Base-by-base conservation (phyloP, 2,113 vertebrate genomes). In the Indicator maculatus region DNA sequence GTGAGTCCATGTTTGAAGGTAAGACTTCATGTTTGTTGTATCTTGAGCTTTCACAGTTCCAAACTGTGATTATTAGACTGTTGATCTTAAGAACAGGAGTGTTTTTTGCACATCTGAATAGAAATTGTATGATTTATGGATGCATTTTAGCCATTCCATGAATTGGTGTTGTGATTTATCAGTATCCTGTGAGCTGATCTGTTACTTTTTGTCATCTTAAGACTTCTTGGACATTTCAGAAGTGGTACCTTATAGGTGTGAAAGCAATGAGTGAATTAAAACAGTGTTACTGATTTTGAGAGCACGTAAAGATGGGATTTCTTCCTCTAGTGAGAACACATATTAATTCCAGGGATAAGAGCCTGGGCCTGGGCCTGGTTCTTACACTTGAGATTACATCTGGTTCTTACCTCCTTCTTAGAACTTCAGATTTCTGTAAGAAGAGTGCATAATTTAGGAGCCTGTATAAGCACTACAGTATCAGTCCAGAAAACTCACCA, bases 401-500 rank as follows among this genome's bases (percentile, higher is more conserved):
- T 47, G 47, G 47, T 47, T 47, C 47, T 11, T 21, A 47, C 47
- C 47, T 47, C 21, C 20, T 47, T 47, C 20, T 47, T 3, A 67
- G 74, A 15, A 58, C 12, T 18, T 41, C 47, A 73, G 59, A 61
- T 30, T 38, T 77, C 63, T 69, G 63, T 53, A 41, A 67, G 55
- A 39, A 24, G 31, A 9, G 24, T 31, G 59, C 44, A 71, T 38
- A 36, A 36, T 67, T 71, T 27, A 76, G 39, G 14, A 41, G 16
- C 50, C 21, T 47, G 5, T 55, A 20, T 24, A 44, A 79, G 61
- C 61, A 72, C 38, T 65, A 58, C 56, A 13, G 27, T 55, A 8
- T 28, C 78, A 47, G 14, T 59, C 13, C 41, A 52, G 66, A 69
- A 56, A 79, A 80, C 83, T 84, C 97, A 98, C 98, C 98, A 95